phyloP scores from a whole-genome alignment of 2,888 invertebrate species.

The Notodonta dromedarius region DNA sequence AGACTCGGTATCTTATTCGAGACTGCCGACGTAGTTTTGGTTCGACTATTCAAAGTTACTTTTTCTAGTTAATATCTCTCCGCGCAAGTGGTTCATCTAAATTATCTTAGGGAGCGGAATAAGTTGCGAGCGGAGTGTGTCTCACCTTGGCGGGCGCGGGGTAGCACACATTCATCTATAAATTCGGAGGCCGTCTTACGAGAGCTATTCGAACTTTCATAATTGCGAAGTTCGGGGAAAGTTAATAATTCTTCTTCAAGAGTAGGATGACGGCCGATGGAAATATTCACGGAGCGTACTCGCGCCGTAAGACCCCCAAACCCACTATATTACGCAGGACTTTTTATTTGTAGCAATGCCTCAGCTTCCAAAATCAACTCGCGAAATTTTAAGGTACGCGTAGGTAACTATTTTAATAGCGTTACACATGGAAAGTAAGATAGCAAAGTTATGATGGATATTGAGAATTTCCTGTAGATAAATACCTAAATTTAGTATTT shows the following conservation, averaged over 20 bases:
- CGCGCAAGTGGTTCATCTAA: conserved; percentile 26
- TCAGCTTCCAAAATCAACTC: conserved; percentile 55
- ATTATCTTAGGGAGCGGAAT: conserved; percentile 26
- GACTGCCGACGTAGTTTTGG: conserved; percentile 19
- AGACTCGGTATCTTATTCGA: conserved; percentile 17
- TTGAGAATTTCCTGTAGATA: conserved; percentile 23
- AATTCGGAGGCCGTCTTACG: conserved; percentile 81
- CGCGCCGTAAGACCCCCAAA: conserved; percentile 64
- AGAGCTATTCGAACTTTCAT: conserved; percentile 84
- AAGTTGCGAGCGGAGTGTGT: conserved; percentile 22
- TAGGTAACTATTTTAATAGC: conserved; percentile 53
- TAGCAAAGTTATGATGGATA: conserved; percentile 49
- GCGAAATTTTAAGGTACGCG: conserved; percentile 52
- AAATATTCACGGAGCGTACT: conserved; percentile 82
- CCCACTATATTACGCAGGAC: conserved; percentile 67
- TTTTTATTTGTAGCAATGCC: conserved; percentile 70
- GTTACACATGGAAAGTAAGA: conserved; percentile 51
- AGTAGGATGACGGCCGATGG: conserved; percentile 80
- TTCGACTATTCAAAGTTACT: conserved; percentile 16
- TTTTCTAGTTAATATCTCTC: conserved; percentile 24
- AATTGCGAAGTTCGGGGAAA: conserved; percentile 83
- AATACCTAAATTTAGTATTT: conserved; percentile 20
- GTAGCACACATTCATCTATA: conserved; percentile 81
- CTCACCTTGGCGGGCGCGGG: conserved; percentile 56
- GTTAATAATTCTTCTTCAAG: conserved; percentile 84